phyloP scores from a whole-genome alignment of 1,140 invertebrate genomes.

The Tetramorium parvispinum region DNA sequence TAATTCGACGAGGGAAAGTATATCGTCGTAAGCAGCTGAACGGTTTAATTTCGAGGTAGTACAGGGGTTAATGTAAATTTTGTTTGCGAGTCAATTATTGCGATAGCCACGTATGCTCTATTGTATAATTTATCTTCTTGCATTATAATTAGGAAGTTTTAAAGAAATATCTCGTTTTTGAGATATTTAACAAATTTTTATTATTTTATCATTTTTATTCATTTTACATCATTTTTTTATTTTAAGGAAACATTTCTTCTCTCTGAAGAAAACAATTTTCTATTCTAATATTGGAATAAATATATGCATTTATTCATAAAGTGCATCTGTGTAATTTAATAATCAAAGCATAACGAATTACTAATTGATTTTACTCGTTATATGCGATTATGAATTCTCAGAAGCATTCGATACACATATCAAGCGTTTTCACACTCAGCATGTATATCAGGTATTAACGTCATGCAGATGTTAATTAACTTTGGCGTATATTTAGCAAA shows the following conservation, averaged over 20 bases:
- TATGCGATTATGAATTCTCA: not conserved
- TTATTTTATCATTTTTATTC: no score
- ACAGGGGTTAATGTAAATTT: conserved; percentile 22
- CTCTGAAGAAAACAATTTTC: not conserved
- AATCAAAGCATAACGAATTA: not conserved
- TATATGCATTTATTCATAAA: not conserved
- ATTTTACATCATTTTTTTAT: no score
- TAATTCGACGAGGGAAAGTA: conserved; percentile 35
- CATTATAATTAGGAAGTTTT: conserved; percentile 8
- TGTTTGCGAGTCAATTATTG: not conserved
- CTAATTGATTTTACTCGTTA: conserved; percentile 27
- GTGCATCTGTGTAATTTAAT: not conserved
- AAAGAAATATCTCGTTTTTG: not conserved
- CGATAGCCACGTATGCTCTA: not conserved
- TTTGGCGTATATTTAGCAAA: not conserved
- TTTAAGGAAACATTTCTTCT: not conserved
- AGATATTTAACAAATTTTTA: not conserved
- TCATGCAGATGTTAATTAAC: conserved; percentile 24
- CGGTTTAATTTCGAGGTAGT: not conserved
- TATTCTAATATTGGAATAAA: not conserved
- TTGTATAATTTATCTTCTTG: not conserved
- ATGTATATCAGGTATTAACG: conserved; percentile 14
- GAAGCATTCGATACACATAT: conserved; percentile 2
- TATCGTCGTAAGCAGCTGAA: not conserved
- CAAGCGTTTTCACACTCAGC: not conserved